phyloP scores from a whole-genome alignment of 2,113 vertebrate species.

The Malurus cyaneus region DNA sequence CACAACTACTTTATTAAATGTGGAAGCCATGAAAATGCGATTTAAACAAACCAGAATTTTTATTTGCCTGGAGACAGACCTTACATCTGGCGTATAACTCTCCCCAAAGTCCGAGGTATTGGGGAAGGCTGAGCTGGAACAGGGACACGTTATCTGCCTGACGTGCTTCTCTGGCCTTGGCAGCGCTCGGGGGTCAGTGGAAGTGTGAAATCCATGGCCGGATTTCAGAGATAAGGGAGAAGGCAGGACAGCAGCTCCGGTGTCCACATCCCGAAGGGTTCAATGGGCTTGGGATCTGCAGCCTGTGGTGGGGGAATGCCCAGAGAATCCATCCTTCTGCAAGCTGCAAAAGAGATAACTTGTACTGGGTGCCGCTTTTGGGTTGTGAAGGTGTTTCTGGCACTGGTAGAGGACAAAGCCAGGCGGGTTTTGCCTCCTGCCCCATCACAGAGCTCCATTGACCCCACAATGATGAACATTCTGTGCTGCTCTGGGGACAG shows the following conservation, averaged over 20 bases:
- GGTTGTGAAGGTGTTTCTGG: neutral
- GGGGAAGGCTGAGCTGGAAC: rapidly evolving
- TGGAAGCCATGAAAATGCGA: rapidly evolving
- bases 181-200: neutral
- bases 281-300: neutral
- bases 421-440: rapidly evolving
- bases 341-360: rapidly evolving
- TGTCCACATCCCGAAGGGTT: neutral
- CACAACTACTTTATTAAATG: neutral
- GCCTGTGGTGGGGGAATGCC: neutral
- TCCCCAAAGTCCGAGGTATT: neutral
- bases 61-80: neutral
- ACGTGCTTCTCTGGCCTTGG: neutral
- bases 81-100: rapidly evolving
- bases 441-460: neutral
- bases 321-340: no score
- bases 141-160: neutral
- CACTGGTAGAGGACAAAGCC: rapidly evolving
- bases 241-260: neutral
- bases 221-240: neutral
- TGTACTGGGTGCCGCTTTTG: rapidly evolving
- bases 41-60: neutral
- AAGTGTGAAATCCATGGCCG: neutral
- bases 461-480: rapidly evolving
- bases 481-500: neutral